These are phyloP conservation scores for Dipodomys merriami DNA, from an alignment of 2,113 vertebrate genomes.

Conservation along the genomic window DNA sequence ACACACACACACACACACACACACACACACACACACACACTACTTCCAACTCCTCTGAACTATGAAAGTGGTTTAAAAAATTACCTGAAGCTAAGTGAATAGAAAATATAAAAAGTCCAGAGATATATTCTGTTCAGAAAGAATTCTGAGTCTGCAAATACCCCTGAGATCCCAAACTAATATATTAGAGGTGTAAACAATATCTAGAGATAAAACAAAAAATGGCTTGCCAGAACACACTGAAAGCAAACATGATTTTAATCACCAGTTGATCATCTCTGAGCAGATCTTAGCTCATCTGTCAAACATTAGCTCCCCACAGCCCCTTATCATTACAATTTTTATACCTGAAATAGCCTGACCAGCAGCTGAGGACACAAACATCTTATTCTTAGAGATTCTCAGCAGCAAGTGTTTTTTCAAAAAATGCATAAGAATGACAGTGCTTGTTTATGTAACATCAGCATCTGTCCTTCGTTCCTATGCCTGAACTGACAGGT, in stretches of 20 bases:
- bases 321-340: background rate
- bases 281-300: background rate
- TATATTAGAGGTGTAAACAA: background rate
- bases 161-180: background rate
- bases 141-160: background rate
- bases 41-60: slow-evolving; percentile 27
- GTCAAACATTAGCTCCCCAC: no score
- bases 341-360: background rate
- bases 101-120: background rate
- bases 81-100: background rate
- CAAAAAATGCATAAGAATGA: background rate
- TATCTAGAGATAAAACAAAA: background rate
- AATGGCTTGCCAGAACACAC: background rate
- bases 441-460: background rate
- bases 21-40: background rate
- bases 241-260: background rate
- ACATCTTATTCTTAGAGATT: background rate
- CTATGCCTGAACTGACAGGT: background rate
- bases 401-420: background rate
- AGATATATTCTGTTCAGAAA: background rate
- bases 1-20: background rate
- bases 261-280: background rate
- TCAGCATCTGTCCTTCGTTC: background rate
- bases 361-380: background rate
- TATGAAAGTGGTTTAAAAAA: background rate